Evolutionary conservation across 1,140 invertebrate genomes (phyloP).

Genomic region (Lordiphosa collinella): DNA sequence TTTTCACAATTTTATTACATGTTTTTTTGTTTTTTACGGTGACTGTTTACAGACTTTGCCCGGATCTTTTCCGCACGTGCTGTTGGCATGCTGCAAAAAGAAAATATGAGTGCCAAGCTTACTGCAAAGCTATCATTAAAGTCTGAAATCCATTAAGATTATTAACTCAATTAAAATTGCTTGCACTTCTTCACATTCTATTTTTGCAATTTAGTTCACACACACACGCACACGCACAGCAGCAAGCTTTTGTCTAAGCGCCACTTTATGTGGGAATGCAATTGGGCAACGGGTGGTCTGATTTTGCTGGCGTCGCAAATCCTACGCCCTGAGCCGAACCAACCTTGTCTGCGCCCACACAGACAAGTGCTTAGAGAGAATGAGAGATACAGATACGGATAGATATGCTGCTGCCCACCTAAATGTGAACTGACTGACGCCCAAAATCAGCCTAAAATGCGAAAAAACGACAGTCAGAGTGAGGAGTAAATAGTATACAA

Average conservation of each 20-base stretch:
- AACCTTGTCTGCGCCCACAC: slow-evolving; percentile 52
- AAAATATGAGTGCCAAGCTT: slow-evolving; percentile 8
- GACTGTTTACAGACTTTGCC: not conserved
- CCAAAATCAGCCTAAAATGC: slow-evolving; percentile 39
- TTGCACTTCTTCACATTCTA: slow-evolving; percentile 41
- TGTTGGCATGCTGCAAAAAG: slow-evolving; percentile 3
- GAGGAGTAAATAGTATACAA: slow-evolving; percentile 38
- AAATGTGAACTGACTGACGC: slow-evolving; percentile 37
- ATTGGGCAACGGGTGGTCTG: slow-evolving; percentile 49
- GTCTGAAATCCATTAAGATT: slow-evolving; percentile 65
- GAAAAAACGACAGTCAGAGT: slow-evolving; percentile 32
- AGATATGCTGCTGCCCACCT: slow-evolving; percentile 35
- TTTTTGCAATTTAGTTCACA: slow-evolving; percentile 49
- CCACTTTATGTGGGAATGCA: slow-evolving; percentile 39
- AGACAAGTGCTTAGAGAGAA: slow-evolving; percentile 54
- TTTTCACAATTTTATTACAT: too few species aligned
- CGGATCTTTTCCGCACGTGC: slow-evolving; percentile 2
- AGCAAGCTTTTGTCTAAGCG: slow-evolving; percentile 28
- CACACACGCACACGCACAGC: slow-evolving; percentile 1
- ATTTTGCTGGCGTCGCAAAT: slow-evolving; percentile 51
- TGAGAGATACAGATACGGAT: slow-evolving; percentile 24
- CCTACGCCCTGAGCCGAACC: slow-evolving; percentile 38
- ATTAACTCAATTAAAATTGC: slow-evolving; percentile 65
- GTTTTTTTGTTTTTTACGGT: too few species aligned
- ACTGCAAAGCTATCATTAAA: slow-evolving; percentile 46